Evolutionary conservation across 2,113 vertebrate genomes (phyloP), one percentile per base, ranked within the genome.

Genomic region (Anthoscopus minutus): DNA sequence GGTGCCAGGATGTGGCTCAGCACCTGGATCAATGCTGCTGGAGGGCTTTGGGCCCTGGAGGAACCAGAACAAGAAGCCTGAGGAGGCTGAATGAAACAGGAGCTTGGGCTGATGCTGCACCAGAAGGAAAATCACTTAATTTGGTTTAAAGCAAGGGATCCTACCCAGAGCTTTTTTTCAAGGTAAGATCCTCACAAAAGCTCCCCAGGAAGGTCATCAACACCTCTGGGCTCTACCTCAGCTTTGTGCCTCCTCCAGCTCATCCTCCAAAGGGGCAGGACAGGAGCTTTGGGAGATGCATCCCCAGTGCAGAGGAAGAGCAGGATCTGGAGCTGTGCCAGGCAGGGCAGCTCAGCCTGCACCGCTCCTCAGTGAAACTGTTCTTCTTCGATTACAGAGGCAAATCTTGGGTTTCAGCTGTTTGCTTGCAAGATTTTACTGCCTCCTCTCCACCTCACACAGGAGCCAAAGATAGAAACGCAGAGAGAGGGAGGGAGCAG

Each of bases 341-440:
- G 0, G 4, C 24, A 12, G 44, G 0, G 17, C 19, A 82, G 61
- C n/a, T n/a, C n/a, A n/a, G n/a, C n/a, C n/a, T n/a, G n/a, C n/a
- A n/a, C n/a, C 40, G 74, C 28, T 45, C 57, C 78, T 57, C 31
- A 24, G 10, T 2, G 2, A 38, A 73, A 70, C 11, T 27, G 24
- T 2, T 72, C 40, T 89, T 67, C 91, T 86, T 86, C 44, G 76
- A 86, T 83, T 77, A 53, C 82, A 76, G 21, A 28, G 72, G 37
- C 83, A 89, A 86, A 67, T 10, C 48, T 56, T 88, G 72, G 25
- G 8, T 35, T 86, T 86, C 71, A 71, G 44, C 72, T 30, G 35
- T 25, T 78, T 64, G 21, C 48, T 67, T 45, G 40, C 71, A 86
- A 33, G 72, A 33, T 71, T 86, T 80, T 42, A 56, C 58, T 89